Percentiles rank a stretch among this genome's conserved stretches.
phyloP scores from a whole-genome alignment of 2,888 invertebrate species.

The Cephus sareptanus region DNA sequence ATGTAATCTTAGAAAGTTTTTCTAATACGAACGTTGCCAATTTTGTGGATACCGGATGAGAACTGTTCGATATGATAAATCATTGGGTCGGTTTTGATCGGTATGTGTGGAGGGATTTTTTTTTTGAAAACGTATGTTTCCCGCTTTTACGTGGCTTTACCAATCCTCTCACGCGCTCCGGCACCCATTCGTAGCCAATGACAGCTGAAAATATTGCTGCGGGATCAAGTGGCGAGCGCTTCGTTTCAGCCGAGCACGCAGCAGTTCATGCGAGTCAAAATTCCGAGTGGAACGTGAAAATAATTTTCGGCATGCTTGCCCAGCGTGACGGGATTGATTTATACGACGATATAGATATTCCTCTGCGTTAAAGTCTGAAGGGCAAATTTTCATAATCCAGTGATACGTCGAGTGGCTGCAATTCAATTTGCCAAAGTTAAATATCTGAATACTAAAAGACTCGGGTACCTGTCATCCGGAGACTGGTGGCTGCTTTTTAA shows the following conservation, averaged over 20 bases:
- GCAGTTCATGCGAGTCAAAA: background rate
- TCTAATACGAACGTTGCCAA: background rate
- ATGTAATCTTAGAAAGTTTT: background rate
- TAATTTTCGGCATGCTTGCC: background rate
- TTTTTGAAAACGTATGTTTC: slow-evolving; percentile 1
- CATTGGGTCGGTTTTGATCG: slow-evolving; percentile 7
- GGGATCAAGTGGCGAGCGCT: slow-evolving; percentile 14
- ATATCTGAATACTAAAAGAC: too few relatives aligned
- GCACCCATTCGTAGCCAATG: slow-evolving; percentile 13
- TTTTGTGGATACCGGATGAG: background rate
- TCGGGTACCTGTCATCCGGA: background rate
- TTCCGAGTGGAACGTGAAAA: background rate
- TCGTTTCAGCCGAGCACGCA: background rate
- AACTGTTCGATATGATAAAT: slow-evolving; percentile 8
- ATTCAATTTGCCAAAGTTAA: background rate
- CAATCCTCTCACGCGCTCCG: background rate
- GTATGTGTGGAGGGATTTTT: slow-evolving; percentile 1
- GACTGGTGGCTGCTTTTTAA: background rate
- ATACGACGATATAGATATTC: background rate
- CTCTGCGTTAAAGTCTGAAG: background rate
- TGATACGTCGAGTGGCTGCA: background rate
- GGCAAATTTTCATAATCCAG: background rate
- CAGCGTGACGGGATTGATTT: background rate
- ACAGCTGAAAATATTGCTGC: slow-evolving; percentile 17
- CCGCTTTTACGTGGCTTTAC: background rate